Conservation (phyloP, 2,113 vertebrate species). For the Menidia beryllina region DNA sequence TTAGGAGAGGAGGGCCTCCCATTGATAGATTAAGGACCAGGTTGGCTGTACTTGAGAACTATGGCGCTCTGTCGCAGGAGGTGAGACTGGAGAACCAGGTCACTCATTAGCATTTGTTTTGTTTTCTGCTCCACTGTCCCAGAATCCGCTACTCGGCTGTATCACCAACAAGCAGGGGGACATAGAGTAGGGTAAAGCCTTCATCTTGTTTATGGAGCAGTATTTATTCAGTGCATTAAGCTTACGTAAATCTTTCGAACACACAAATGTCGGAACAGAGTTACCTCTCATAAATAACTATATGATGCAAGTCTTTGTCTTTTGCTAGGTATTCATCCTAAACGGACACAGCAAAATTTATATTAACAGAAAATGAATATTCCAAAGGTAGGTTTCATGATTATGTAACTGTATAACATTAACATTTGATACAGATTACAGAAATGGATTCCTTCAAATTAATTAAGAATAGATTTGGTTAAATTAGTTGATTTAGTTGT, state of each 20-base stretch:
- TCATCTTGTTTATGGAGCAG: slow-evolving; percentile 58
- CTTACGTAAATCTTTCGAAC: slow-evolving; percentile 62
- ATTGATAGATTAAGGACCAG: slow-evolving; percentile 80
- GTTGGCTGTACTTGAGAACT: slow-evolving; percentile 77
- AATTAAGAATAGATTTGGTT: no score
- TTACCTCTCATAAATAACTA: slow-evolving; percentile 1
- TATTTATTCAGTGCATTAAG: slow-evolving; percentile 58
- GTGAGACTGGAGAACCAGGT: slow-evolving; percentile 75
- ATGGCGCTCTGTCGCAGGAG: slow-evolving; percentile 70
- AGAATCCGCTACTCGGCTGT: slow-evolving; percentile 59
- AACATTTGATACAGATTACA: neutral
- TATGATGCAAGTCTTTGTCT: slow-evolving; percentile 3
- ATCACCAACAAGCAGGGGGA: slow-evolving; percentile 49
- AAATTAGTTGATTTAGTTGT: no score
- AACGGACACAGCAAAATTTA: neutral
- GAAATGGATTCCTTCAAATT: no score
- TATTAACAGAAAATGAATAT: neutral
- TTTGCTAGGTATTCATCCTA: neutral
- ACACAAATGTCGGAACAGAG: slow-evolving; percentile 36
- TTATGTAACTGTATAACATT: neutral
- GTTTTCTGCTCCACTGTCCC: slow-evolving; percentile 61
- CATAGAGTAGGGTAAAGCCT: slow-evolving; percentile 42
- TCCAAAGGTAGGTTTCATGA: neutral
- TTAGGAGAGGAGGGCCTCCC: slow-evolving; percentile 73
- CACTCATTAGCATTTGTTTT: slow-evolving; percentile 80